phyloP scores from a whole-genome alignment of 2,797 vertebrate genomes.

The Pseudochirops corinnae region DNA sequence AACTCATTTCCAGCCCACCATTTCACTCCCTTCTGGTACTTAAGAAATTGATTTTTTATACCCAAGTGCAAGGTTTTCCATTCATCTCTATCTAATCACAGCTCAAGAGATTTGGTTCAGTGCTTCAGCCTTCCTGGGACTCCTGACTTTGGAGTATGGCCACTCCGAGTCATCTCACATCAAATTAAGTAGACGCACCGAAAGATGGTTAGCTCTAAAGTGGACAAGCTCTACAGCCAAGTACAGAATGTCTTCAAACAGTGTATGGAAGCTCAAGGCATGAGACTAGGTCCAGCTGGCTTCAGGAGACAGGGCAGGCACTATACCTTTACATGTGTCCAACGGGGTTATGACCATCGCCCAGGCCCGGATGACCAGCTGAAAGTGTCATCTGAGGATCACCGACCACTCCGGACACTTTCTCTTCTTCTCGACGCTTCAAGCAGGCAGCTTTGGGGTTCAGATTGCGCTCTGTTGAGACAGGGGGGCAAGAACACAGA shows the following conservation, averaged over 20 bases:
- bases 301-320: accelerated
- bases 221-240: not conserved
- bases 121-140: not conserved
- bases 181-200: not conserved
- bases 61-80: not conserved
- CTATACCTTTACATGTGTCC: conserved; percentile 93
- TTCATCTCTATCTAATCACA: not conserved
- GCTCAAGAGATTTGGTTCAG: not conserved
- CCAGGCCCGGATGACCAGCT: conserved; percentile 93
- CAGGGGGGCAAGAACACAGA: conserved; percentile 55
- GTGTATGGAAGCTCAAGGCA: not conserved
- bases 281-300: not conserved
- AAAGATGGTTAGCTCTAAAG: not conserved
- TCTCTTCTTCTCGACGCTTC: conserved; percentile 98
- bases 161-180: not conserved
- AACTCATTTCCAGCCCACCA: not conserved
- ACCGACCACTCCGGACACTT: conserved; percentile 95
- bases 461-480: conserved; percentile 94
- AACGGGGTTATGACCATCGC: conserved; percentile 95
- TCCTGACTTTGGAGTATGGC: not conserved
- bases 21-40: not conserved
- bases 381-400: conserved; percentile 96
- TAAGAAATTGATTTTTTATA: not conserved
- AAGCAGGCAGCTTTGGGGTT: conserved; percentile 99
- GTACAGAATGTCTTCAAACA: not conserved